These are phyloP conservation scores for Malacosoma neustria DNA, from an alignment of 2,888 invertebrate genomes.

Conservation along the genomic window DNA sequence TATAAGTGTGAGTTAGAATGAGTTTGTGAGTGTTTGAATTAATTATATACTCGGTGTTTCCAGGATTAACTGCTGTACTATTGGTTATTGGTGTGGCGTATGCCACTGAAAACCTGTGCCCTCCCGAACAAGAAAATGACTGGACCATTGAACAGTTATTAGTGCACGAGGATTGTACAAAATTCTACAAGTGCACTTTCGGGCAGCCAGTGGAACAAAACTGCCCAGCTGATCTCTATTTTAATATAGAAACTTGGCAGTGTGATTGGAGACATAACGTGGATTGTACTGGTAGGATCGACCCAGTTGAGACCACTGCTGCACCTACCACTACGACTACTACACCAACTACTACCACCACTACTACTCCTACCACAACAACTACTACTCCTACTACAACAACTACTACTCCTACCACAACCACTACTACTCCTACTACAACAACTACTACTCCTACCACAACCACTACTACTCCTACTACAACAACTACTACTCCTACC, in stretches of 20 bases:
- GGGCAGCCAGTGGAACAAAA: constrained; percentile 73
- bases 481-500: constrained; percentile 9
- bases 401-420: constrained; percentile 1
- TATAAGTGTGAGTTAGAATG: no score
- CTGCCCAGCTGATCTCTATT: constrained; percentile 73
- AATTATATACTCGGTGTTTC: no score
- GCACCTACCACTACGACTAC: constrained; percentile 5
- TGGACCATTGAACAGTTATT: constrained; percentile 67
- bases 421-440: constrained; percentile 3
- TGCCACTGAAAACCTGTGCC: constrained; percentile 33
- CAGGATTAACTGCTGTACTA: constrained; percentile 15
- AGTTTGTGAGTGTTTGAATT: no score
- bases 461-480: constrained; percentile 8
- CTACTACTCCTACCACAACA: constrained; percentile 1
- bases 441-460: constrained; percentile 8
- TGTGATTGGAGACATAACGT: constrained; percentile 79
- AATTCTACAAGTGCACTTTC: constrained; percentile 80
- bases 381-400: constrained; percentile 6
- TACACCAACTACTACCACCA: constrained; percentile 3
- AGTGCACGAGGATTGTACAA: constrained; percentile 72
- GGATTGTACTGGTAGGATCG: constrained; percentile 63
- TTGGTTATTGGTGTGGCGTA: constrained; percentile 11
- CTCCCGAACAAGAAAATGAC: constrained; percentile 34
- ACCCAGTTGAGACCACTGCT: constrained; percentile 21
- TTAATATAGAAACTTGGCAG: constrained; percentile 64